Conservation (phyloP, 1,140 invertebrate genomes). For the Orchesella cincta region DNA sequence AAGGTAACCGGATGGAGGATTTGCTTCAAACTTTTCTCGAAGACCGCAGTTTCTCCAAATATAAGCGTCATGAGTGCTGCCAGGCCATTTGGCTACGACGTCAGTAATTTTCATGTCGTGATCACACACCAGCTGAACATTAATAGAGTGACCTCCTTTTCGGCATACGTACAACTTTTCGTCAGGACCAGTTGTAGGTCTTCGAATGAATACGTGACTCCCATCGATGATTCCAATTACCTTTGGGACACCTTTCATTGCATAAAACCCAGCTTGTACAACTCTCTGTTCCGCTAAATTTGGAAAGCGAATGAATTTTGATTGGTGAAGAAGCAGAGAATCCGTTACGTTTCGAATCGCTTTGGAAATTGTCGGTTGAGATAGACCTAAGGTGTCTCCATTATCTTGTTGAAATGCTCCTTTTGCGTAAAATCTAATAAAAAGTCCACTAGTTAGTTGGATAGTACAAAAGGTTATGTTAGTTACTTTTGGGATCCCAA, state of each 20-base stretch:
- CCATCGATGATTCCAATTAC: constrained; percentile 32
- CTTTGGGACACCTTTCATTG: background rate
- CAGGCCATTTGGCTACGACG: constrained; percentile 55
- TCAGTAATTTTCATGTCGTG: constrained; percentile 54
- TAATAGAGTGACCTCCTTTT: constrained; percentile 43
- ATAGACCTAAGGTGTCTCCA: too few relatives aligned
- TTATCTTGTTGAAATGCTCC: too few relatives aligned
- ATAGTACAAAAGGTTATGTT: too few relatives aligned
- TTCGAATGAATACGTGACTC: constrained; percentile 17
- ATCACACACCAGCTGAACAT: constrained; percentile 56
- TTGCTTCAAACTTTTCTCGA: constrained; percentile 17
- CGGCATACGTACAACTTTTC: constrained; percentile 27
- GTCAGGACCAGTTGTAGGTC: constrained; percentile 2
- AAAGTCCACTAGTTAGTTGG: too few relatives aligned
- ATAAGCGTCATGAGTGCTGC: constrained; percentile 53
- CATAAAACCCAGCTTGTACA: background rate
- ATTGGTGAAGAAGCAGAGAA: too few relatives aligned
- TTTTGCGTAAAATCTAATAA: too few relatives aligned
- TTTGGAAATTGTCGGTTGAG: too few relatives aligned
- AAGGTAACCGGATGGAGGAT: constrained; percentile 31
- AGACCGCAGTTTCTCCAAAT: constrained; percentile 33
- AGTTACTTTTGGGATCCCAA: too few relatives aligned
- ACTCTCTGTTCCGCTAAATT: background rate
- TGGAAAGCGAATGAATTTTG: constrained; percentile 32
- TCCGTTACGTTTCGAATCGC: too few relatives aligned